These are phyloP conservation scores for Acipenser transmontanus DNA, from an alignment of 2,797 vertebrate genomes.

Conservation along the genomic window DNA sequence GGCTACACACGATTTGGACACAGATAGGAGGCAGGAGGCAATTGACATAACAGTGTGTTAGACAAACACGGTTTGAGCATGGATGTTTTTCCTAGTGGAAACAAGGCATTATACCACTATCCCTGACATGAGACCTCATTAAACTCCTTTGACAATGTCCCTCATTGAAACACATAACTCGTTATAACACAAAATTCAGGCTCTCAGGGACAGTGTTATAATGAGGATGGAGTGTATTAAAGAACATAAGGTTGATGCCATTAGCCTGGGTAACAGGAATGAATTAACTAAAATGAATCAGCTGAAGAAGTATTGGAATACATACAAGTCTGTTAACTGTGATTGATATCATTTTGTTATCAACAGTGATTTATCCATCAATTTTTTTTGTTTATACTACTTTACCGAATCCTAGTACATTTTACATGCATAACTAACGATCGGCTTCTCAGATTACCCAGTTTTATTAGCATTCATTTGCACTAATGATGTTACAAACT, in stretches of 20 bases:
- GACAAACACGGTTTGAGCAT: no score
- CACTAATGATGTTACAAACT: constrained; percentile 15
- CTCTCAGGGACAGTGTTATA: neutral
- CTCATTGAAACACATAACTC: constrained; percentile 1
- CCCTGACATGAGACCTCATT: constrained; percentile 27
- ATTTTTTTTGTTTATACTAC: neutral
- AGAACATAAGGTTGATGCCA: neutral
- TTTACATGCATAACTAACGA: constrained; percentile 8
- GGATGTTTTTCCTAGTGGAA: no score
- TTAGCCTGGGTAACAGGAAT: neutral
- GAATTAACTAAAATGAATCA: constrained; percentile 24
- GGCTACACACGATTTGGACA: no score
- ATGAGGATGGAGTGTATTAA: neutral
- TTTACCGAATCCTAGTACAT: neutral
- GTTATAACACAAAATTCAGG: neutral
- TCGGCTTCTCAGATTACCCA: no score
- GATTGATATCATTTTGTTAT: no score
- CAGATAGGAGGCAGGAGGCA: no score
- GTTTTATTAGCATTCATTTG: constrained; percentile 13
- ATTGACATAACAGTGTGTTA: no score
- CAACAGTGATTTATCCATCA: no score
- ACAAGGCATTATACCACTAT: constrained; percentile 16
- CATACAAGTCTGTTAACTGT: no score
- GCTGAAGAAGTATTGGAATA: constrained; percentile 33
- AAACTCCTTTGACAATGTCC: constrained; percentile 22